Evolutionary conservation across 2,113 vertebrate species (phyloP).

Genomic region (Hyaena hyaena): DNA sequence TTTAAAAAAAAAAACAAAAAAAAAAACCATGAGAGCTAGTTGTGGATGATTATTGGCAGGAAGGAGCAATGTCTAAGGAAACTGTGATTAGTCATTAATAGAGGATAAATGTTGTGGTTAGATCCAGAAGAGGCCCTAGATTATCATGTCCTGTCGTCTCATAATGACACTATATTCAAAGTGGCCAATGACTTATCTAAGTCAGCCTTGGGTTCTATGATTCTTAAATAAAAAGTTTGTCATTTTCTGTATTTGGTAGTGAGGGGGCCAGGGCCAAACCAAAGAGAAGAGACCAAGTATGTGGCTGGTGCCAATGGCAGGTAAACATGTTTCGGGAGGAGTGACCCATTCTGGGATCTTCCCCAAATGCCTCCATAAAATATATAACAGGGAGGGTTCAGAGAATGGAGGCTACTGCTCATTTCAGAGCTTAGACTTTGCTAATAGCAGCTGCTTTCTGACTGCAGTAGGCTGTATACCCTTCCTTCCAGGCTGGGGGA

Average conservation of each 20-base stretch:
- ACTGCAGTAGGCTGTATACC: not conserved
- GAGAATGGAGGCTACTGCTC: not conserved
- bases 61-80: conserved; percentile 22
- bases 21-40: not conserved
- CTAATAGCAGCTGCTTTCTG: not conserved
- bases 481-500: not conserved
- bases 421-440: not conserved
- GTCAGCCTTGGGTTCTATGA: not conserved
- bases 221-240: not conserved
- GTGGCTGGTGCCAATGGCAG: not conserved
- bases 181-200: not conserved
- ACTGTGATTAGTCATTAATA: not conserved
- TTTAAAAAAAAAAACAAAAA: no score
- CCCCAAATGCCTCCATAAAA: not conserved
- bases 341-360: not conserved
- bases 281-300: not conserved
- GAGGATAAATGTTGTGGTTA: not conserved
- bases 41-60: conserved; percentile 2
- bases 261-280: not conserved
- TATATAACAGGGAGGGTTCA: not conserved
- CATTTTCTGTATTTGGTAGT: conserved; percentile 29
- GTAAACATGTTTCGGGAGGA: not conserved
- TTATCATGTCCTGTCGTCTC: not conserved
- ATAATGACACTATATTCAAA: not conserved
- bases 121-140: not conserved